phyloP scores from a whole-genome alignment of 2,888 invertebrate species.

The Strigamia transsilvanica region DNA sequence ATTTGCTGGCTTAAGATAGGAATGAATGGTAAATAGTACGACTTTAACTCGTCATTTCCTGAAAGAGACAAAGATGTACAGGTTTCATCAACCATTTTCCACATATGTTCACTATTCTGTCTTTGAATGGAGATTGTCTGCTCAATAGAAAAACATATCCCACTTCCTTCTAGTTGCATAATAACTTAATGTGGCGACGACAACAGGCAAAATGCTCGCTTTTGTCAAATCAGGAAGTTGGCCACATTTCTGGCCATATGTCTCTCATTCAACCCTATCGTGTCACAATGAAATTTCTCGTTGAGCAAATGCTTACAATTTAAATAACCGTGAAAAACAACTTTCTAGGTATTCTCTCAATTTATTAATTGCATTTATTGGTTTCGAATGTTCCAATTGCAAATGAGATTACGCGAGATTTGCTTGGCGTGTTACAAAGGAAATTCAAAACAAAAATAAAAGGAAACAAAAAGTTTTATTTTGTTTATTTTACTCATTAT shows the following conservation, averaged over 20 bases:
- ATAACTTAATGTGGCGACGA: constrained; percentile 20
- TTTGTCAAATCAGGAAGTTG: constrained; percentile 16
- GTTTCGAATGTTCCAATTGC: no score
- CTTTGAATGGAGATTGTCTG: constrained; percentile 5
- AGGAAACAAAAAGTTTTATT: background rate
- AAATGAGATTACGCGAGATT: background rate
- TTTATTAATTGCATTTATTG: background rate
- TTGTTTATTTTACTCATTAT: background rate
- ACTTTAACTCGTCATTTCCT: constrained; percentile 5
- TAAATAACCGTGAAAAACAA: no score
- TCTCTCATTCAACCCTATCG: constrained; percentile 12
- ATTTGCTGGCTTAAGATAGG: background rate
- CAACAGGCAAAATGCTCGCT: constrained; percentile 20
- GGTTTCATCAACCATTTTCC: constrained; percentile 14
- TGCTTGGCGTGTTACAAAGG: background rate
- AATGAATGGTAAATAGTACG: background rate
- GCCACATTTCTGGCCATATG: constrained; percentile 20
- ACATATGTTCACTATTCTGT: constrained; percentile 1
- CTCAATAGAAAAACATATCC: constrained; percentile 18
- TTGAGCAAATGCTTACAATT: no score
- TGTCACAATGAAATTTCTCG: background rate
- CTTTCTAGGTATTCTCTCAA: no score
- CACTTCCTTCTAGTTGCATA: constrained; percentile 30
- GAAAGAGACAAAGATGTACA: constrained; percentile 21
- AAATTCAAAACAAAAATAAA: background rate